phyloP scores from a whole-genome alignment of 2,888 invertebrate species.

The Rhagium mordax region DNA sequence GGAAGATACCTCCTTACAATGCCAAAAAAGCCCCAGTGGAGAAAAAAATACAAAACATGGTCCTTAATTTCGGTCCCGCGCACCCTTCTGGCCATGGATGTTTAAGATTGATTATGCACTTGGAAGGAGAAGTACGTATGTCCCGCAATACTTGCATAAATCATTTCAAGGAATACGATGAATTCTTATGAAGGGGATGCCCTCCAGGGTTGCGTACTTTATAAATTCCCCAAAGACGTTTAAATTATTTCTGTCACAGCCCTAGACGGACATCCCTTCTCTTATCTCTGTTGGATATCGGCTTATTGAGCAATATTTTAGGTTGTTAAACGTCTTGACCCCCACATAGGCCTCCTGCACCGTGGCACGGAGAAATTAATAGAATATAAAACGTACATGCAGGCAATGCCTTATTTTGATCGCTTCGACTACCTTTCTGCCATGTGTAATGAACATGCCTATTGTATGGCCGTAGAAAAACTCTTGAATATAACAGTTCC shows the following conservation, averaged over 20 bases:
- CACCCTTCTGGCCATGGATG: slow-evolving; percentile 96
- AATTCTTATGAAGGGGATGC: too few relatives aligned
- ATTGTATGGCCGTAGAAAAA: slow-evolving; percentile 86
- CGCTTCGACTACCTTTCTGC: slow-evolving; percentile 90
- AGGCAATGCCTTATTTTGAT: slow-evolving; percentile 90
- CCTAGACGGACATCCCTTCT: too few relatives aligned
- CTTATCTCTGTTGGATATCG: too few relatives aligned
- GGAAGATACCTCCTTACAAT: slow-evolving; percentile 47
- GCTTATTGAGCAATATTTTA: slow-evolving; percentile 62
- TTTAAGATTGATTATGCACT: slow-evolving; percentile 82
- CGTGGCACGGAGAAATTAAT: slow-evolving; percentile 93
- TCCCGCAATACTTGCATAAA: too few relatives aligned
- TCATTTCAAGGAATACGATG: too few relatives aligned
- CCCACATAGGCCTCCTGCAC: slow-evolving; percentile 90
- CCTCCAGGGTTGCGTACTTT: too few relatives aligned
- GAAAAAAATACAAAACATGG: slow-evolving; percentile 54
- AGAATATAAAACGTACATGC: slow-evolving; percentile 89
- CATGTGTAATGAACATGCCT: slow-evolving; percentile 86
- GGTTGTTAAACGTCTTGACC: slow-evolving; percentile 84
- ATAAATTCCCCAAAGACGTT: background rate
- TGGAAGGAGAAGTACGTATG: slow-evolving; percentile 82
- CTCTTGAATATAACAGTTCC: slow-evolving; percentile 85
- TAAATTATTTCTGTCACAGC: too few relatives aligned
- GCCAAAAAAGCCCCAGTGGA: slow-evolving; percentile 37
- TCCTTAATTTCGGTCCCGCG: slow-evolving; percentile 87